phyloP scores from a whole-genome alignment of 2,888 invertebrate species.

The Idaea dimidiata region DNA sequence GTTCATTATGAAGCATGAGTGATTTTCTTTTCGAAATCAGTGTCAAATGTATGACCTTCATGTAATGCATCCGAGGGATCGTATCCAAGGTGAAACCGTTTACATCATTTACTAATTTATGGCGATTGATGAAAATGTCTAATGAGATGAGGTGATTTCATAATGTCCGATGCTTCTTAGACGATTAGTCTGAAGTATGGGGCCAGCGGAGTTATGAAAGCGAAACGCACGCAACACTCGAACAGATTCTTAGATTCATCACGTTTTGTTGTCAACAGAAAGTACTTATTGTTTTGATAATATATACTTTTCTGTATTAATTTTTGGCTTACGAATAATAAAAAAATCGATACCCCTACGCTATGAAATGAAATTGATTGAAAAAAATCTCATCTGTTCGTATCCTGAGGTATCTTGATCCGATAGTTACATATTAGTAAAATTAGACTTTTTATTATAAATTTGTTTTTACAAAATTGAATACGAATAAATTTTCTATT shows the following conservation, averaged over 20 bases:
- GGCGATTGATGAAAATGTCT: slow-evolving; percentile 3
- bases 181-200: slow-evolving; percentile 22
- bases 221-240: slow-evolving; percentile 49
- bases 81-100: slow-evolving; percentile 3
- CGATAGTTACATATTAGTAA: no score
- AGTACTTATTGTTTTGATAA: neutral
- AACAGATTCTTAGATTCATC: slow-evolving; percentile 29
- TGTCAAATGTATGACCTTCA: slow-evolving; percentile 1
- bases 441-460: no score
- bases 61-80: neutral
- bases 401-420: no score
- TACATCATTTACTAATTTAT: slow-evolving; percentile 1
- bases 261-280: slow-evolving; percentile 6
- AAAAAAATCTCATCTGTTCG: no score
- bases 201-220: slow-evolving; percentile 50
- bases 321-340: no score
- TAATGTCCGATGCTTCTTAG: slow-evolving; percentile 14
- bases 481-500: no score
- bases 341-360: no score
- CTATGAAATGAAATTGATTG: no score
- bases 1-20: neutral
- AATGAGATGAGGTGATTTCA: slow-evolving; percentile 5
- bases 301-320: no score
- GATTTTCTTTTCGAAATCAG: slow-evolving; percentile 7
- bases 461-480: no score